Evolutionary conservation across 2,113 vertebrate species (phyloP), one percentile per base, ranked within the genome.

Genomic region (Perognathus longimembris): DNA sequence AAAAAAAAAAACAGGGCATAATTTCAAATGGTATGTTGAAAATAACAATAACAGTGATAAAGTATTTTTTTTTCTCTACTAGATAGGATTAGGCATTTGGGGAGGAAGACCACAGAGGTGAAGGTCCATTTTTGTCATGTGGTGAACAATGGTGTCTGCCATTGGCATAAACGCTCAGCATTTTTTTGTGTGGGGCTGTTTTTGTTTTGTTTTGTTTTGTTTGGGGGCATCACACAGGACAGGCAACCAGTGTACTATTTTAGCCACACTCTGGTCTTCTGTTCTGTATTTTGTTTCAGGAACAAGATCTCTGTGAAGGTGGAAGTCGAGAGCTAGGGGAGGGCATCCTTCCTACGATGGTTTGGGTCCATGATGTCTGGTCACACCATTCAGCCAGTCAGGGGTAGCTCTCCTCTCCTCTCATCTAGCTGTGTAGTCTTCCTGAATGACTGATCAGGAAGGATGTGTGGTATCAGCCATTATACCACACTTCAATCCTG

Each of bases 281-380:
- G 57, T 61, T 61, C 26, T 15, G 57, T 61, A 26, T 24, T 61
- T 61, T 61, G 59, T 61, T 24, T 61, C 59, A 24, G 59, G 26
- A 9, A 24, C 59, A 24, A 26, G 59, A 26, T 61, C 59, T 26
- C 21, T 26, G 6, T 99, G 34, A 98, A 98, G 61, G 99, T 99
- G 96, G 99, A 99, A 97, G 98, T 98, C 34, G 98, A 99, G 92
- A 99, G 99, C 80, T 99, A 99, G 98, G 98, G 98, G 98, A 99
- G 70, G 98, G 98, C 6, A 93, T 98, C 32, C 98, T 98, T 40
- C 99, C 98, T 1, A 99, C 50, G 93, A 98, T 99, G 95, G 99
- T 98, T 32, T 97, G 98, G 6, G 99, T 99, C 99, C 0, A 99
- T 99, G 7, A 97, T 99, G 98, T 98, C 99, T 9, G 99, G 98